These are phyloP conservation scores for Scrobipalpa costella DNA, from an alignment of 2,888 invertebrate species.

Conservation along the genomic window DNA sequence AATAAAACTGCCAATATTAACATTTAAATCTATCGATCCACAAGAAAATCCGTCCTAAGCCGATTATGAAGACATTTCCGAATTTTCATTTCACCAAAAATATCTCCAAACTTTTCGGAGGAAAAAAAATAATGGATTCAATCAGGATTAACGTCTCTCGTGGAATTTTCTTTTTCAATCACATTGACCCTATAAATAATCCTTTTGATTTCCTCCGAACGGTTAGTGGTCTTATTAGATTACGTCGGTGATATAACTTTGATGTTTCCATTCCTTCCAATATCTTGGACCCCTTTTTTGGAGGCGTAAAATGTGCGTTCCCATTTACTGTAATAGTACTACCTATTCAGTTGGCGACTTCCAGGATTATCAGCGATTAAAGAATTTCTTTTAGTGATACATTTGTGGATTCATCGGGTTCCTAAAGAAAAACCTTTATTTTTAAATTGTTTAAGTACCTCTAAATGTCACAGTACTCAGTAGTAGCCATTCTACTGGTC, in stretches of 20 bases:
- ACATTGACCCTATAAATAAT: conserved; percentile 29
- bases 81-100: not conserved
- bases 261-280: not conserved
- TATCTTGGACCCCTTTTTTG: conserved; percentile 1
- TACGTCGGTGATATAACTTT: conserved; percentile 27
- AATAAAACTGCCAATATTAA: too few relatives aligned
- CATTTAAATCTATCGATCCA: not conserved
- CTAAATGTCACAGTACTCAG: too few relatives aligned
- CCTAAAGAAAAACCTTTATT: too few relatives aligned
- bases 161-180: conserved; percentile 32
- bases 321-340: not conserved
- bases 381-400: not conserved
- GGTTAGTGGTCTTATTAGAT: conserved; percentile 33
- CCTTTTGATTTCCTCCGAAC: conserved; percentile 32
- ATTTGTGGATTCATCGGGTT: not conserved
- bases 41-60: not conserved
- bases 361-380: conserved; percentile 1
- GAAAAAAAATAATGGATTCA: conserved; percentile 28
- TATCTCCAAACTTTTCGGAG: conserved; percentile 9
- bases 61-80: not conserved
- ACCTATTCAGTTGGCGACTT: not conserved
- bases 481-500: too few relatives aligned
- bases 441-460: too few relatives aligned
- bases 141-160: conserved; percentile 27
- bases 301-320: not conserved